Percentiles rank a stretch among this genome's conserved stretches.
These are phyloP conservation scores for Eristalis pertinax DNA, from an alignment of 2,888 invertebrate species.

Conservation along the genomic window DNA sequence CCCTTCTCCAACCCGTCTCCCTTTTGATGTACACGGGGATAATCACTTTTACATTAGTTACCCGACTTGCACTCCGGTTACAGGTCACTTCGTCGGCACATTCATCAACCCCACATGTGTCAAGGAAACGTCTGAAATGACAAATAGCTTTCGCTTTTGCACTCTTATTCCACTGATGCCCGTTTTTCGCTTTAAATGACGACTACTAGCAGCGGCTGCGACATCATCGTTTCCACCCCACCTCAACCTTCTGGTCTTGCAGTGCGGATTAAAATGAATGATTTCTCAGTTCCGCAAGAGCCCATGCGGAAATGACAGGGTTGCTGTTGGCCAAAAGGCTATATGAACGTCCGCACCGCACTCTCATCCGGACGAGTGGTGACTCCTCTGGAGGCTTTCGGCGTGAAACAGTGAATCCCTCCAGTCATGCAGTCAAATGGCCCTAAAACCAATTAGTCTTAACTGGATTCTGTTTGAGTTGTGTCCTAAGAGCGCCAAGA, in stretches of 20 bases:
- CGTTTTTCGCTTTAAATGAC: slow-evolving; percentile 6
- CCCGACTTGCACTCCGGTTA: slow-evolving; percentile 3
- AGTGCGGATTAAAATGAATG: slow-evolving; percentile 33
- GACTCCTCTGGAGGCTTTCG: neutral
- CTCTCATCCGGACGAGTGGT: neutral
- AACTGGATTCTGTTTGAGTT: slow-evolving; percentile 1
- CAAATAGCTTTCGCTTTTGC: slow-evolving; percentile 28
- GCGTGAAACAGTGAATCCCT: neutral
- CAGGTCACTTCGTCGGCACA: slow-evolving; percentile 21
- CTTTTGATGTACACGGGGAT: neutral
- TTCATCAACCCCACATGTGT: slow-evolving; percentile 31
- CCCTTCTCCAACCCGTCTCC: neutral
- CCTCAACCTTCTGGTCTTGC: neutral
- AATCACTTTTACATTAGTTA: slow-evolving; percentile 31
- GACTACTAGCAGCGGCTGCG: neutral
- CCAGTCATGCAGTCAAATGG: slow-evolving; percentile 9
- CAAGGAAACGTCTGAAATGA: slow-evolving; percentile 27
- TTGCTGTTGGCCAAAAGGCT: neutral
- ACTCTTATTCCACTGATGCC: slow-evolving; percentile 11
- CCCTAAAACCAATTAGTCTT: slow-evolving; percentile 26
- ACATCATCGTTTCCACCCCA: neutral
- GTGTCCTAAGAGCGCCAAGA: neutral
- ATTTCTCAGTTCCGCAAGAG: slow-evolving; percentile 14
- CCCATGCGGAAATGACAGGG: neutral
- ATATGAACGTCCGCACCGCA: neutral